Evolutionary conservation across 1,140 invertebrate genomes (phyloP), one percentile per base, ranked within the genome.

Genomic region (Nylanderia fulva): DNA sequence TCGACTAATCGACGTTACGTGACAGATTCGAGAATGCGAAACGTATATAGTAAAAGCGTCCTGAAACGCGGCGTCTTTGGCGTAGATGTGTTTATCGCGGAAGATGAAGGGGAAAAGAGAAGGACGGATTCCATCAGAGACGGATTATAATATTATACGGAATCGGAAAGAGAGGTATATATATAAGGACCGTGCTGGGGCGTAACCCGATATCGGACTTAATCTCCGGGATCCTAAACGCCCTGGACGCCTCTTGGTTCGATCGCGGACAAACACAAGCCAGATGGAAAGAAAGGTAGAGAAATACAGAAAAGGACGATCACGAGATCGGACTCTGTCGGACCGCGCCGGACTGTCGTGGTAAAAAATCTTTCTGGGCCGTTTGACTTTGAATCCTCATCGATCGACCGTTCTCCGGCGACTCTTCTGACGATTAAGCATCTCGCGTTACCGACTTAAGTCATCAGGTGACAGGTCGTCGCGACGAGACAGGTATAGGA

Each of bases 91-190:
- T 33, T 24, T 54, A 39, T 72, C 66, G 27, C 77, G 77, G 84
- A 69, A 90, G 88, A 93, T 92, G 93, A 93, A 93, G 91, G 90
- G 86, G 11, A 5, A 48, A 15, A 45, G 13, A 48, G 45, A 48
- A 48, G 45, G 45, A 48, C 92, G 45, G 45, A 48, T 92, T 92
- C 91, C 92, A 88, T 92, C 90, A 91, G 91, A 90, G 91, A 90
- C 93, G 91, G 93, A 94, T 94, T 94, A 94, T 93, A 94, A 94
- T 94, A 93, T 93, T 93, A 93, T 91, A 87, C 86, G 80, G 92
- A 93, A 93, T 93, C 84, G 85, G 87, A 91, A 86, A 89, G 90
- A 92, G 93, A 93, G 90, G 90, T 64, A 68, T 33, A 33, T 33
- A 33, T 33, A 33, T 18, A 48, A 18, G 88, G 83, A 88, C 84